A percentile compares a stretch with the other conserved stretches of the same genome.
Conservation (phyloP, 2,797 vertebrate species). For the Falco columbarius region DNA sequence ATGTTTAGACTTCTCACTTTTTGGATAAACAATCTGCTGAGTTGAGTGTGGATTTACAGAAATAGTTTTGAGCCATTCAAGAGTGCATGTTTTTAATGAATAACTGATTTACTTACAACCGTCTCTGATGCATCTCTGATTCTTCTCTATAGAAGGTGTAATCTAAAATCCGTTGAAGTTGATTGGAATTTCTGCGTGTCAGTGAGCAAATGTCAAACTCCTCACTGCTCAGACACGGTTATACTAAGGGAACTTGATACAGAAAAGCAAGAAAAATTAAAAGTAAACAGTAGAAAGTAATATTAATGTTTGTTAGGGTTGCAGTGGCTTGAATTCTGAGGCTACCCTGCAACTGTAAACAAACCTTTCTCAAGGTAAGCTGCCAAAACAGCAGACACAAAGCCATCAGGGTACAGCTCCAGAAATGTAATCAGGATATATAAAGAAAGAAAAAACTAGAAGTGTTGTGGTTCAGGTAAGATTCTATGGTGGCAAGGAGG, state of each 20-base stretch:
- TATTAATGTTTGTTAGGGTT: constrained; percentile 1
- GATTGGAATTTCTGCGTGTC: neutral
- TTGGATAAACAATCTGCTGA: neutral
- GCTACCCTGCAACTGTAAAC: neutral
- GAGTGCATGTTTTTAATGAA: neutral
- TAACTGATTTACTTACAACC: neutral
- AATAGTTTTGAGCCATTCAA: neutral
- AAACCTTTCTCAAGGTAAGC: constrained; percentile 12
- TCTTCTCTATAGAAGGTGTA: neutral
- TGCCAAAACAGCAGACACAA: neutral
- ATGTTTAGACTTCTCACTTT: neutral
- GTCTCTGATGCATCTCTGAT: neutral
- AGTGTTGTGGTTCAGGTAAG: neutral
- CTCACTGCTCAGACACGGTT: neutral
- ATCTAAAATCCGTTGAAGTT: neutral
- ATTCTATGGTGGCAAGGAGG: neutral
- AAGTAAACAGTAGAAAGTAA: constrained; percentile 13
- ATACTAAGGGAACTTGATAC: neutral
- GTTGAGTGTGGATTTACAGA: neutral
- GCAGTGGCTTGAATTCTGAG: neutral
- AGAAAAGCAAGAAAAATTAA: constrained; percentile 10
- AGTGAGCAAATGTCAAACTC: neutral
- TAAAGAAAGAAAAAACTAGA: neutral
- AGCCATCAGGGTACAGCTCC: neutral
- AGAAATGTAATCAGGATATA: neutral